A percentile compares a stretch with the other conserved stretches of the same genome.
phyloP scores from a whole-genome alignment of 2,888 invertebrate species.

The Coenonympha arcania region DNA sequence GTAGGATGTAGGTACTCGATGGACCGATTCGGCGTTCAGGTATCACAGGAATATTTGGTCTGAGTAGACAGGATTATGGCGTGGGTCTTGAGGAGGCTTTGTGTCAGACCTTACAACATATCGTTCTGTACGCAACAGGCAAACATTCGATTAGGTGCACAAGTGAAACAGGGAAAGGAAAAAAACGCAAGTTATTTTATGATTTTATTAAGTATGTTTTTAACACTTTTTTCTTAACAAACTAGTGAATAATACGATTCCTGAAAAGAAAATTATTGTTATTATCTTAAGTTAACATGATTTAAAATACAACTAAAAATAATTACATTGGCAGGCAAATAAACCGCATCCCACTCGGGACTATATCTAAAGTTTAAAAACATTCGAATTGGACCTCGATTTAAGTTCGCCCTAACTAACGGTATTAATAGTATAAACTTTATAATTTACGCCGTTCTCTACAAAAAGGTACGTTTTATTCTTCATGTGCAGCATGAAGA shows the following conservation, averaged over 20 bases:
- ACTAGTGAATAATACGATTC: constrained; percentile 69
- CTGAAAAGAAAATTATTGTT: constrained; percentile 63
- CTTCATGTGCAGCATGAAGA: no score
- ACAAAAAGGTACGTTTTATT: constrained; percentile 11
- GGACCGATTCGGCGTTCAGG: constrained; percentile 62
- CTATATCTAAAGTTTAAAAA: constrained; percentile 56
- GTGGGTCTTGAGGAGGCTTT: constrained; percentile 68
- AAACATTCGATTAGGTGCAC: constrained; percentile 23
- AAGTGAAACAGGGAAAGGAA: no score
- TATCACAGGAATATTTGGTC: constrained; percentile 66
- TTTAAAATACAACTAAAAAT: constrained; percentile 58
- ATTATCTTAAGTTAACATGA: constrained; percentile 67
- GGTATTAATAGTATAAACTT: constrained; percentile 41
- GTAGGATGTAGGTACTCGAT: constrained; percentile 69
- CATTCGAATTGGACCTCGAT: constrained; percentile 71
- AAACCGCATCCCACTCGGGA: constrained; percentile 48
- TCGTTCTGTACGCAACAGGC: constrained; percentile 28
- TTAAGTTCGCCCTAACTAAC: constrained; percentile 65
- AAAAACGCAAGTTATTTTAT: constrained; percentile 47
- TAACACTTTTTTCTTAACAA: constrained; percentile 68
- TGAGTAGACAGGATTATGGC: constrained; percentile 67
- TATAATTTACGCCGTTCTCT: constrained; percentile 20
- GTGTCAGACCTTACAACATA: constrained; percentile 27
- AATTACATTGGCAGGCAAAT: constrained; percentile 50
- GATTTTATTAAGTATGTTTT: constrained; percentile 66